Conservation (phyloP, 1,140 invertebrate genomes). For the Drosophila simulans region DNA sequence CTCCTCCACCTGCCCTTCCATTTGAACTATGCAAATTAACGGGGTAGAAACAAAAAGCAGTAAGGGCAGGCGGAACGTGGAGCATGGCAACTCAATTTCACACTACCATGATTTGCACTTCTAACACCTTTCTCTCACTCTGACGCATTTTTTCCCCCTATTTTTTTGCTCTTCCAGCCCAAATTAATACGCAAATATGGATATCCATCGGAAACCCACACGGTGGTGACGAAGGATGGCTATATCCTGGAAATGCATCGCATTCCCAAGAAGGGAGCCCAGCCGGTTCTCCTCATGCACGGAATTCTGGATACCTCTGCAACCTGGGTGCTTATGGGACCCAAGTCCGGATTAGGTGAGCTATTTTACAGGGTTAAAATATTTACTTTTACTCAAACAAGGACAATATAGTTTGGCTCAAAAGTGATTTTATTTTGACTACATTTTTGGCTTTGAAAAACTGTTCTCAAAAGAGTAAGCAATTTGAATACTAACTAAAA, state of each 20-base stretch:
- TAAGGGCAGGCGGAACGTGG: neutral
- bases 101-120: conserved; percentile 67
- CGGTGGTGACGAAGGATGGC: conserved; percentile 85
- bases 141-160: conserved; percentile 7
- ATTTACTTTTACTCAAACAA: too few relatives aligned
- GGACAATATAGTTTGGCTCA: too few relatives aligned
- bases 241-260: conserved; percentile 86
- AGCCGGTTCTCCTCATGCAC: conserved; percentile 87
- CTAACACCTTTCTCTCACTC: conserved; percentile 38
- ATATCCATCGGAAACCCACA: conserved; percentile 87
- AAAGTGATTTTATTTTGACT: too few relatives aligned
- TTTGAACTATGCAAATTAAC: conserved; percentile 63
- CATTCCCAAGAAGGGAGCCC: conserved; percentile 84
- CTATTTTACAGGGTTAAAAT: neutral
- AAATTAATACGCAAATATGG: conserved; percentile 86
- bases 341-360: conserved; percentile 86
- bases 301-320: conserved; percentile 90
- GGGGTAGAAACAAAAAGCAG: conserved; percentile 10
- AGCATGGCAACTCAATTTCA: conserved; percentile 68
- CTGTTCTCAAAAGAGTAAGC: too few relatives aligned
- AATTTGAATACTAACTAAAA: too few relatives aligned
- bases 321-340: conserved; percentile 90
- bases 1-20: conserved; percentile 30
- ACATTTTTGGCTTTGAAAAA: too few relatives aligned
- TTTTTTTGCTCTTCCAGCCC: conserved; percentile 50